These are phyloP conservation scores for Cygnus atratus DNA, from an alignment of 2,113 vertebrate species.

Conservation along the genomic window DNA sequence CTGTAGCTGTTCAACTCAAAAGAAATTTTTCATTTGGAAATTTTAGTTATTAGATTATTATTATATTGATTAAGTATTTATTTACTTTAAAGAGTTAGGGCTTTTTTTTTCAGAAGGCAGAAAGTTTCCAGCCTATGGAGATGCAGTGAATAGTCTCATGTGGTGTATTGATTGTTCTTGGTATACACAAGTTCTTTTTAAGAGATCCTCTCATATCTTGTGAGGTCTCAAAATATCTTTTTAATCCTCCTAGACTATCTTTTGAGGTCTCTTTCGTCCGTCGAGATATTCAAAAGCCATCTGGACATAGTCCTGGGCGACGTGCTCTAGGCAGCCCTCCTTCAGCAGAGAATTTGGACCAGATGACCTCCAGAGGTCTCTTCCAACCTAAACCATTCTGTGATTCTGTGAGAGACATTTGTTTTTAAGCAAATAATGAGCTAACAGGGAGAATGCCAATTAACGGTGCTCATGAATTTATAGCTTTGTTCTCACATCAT, in stretches of 20 bases:
- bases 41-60: too few species aligned
- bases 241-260: background rate
- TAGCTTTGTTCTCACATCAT: background rate
- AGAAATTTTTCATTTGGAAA: background rate
- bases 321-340: background rate
- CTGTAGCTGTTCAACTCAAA: background rate
- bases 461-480: conserved; percentile 14
- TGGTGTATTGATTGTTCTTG: background rate
- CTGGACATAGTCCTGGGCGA: background rate
- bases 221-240: background rate
- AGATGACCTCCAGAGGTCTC: background rate
- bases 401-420: background rate
- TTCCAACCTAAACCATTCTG: background rate
- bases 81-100: background rate
- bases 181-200: background rate
- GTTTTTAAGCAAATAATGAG: background rate
- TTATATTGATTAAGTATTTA: too few species aligned
- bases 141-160: background rate
- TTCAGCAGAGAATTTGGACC: background rate
- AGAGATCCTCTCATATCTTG: background rate
- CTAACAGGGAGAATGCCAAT: background rate
- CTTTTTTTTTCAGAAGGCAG: background rate
- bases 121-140: background rate
- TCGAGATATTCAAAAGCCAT: background rate
- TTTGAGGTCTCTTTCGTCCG: background rate